Percentiles rank a stretch among this genome's conserved stretches.
Evolutionary conservation across 2,113 vertebrate species (phyloP).

Genomic region (Epinephelus fuscoguttatus): DNA sequence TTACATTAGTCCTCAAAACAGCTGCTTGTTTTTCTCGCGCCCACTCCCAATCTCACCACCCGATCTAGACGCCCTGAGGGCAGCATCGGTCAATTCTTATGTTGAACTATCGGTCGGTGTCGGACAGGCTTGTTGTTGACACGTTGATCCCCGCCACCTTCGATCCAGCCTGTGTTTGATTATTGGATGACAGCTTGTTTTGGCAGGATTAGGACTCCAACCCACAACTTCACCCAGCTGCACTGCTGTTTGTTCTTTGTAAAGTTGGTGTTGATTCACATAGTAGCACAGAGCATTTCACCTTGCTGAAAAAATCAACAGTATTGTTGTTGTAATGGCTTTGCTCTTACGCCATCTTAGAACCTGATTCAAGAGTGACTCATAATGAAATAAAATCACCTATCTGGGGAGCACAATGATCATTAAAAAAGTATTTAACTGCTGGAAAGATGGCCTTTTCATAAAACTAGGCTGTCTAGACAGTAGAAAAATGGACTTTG

Average conservation of each 20-base stretch:
- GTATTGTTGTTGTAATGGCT: conserved; percentile 9
- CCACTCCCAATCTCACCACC: neutral
- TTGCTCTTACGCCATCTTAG: neutral
- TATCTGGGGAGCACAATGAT: neutral
- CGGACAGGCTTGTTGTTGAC: conserved; percentile 58
- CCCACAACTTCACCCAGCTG: conserved; percentile 10
- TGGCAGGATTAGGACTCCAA: conserved; percentile 54
- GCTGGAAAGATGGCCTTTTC: too few relatives aligned
- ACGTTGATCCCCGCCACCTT: conserved; percentile 62
- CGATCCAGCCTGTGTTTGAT: conserved; percentile 70
- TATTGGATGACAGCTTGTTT: conserved; percentile 71
- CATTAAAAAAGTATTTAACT: neutral
- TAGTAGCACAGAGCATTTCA: conserved; percentile 1
- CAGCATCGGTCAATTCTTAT: conserved; percentile 51
- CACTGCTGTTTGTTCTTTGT: conserved; percentile 38
- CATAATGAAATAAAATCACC: neutral
- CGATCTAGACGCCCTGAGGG: conserved; percentile 35
- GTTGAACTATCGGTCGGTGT: conserved; percentile 53
- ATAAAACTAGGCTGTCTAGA: too few relatives aligned
- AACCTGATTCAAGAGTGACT: conserved; percentile 7
- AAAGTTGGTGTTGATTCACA: conserved; percentile 28
- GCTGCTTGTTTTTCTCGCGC: conserved; percentile 39
- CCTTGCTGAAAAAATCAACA: conserved; percentile 30
- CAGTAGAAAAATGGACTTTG: too few relatives aligned
- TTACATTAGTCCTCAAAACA: conserved; percentile 49